Conservation (phyloP, 2,797 vertebrate species). For the Artibeus lituratus region DNA sequence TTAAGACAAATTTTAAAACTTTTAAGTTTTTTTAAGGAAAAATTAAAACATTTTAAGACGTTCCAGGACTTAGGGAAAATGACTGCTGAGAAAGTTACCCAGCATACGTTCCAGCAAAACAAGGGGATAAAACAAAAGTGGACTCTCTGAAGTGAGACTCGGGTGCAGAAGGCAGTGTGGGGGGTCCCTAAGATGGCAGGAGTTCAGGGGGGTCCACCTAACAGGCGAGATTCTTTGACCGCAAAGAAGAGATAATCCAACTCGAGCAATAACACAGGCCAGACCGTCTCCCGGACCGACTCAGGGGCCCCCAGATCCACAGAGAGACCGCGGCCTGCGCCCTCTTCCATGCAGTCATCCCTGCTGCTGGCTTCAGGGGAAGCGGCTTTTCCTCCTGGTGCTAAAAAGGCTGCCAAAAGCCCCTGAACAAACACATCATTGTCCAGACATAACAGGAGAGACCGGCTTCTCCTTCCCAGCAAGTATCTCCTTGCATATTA, state of each 20-base stretch:
- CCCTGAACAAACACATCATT: neutral
- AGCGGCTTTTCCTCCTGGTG: neutral
- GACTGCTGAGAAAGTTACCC: neutral
- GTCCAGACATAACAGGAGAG: neutral
- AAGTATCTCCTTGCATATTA: neutral
- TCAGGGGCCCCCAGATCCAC: neutral
- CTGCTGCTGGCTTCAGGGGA: neutral
- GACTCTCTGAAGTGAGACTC: neutral
- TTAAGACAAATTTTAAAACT: neutral
- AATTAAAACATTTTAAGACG: neutral
- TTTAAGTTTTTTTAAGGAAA: neutral
- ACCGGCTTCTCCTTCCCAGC: neutral
- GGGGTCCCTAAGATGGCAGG: neutral
- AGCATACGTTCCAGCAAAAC: neutral
- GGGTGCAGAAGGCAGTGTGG: neutral
- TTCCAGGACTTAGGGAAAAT: neutral
- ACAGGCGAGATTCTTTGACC: neutral
- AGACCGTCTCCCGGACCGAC: neutral
- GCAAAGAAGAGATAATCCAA: neutral
- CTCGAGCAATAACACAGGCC: neutral
- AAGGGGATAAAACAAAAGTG: neutral
- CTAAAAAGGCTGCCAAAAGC: neutral
- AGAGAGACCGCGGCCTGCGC: neutral
- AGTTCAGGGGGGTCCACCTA: neutral
- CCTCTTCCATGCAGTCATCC: neutral